phyloP scores from a whole-genome alignment of 2,113 vertebrate species.

The Kobus ellipsiprymnus region DNA sequence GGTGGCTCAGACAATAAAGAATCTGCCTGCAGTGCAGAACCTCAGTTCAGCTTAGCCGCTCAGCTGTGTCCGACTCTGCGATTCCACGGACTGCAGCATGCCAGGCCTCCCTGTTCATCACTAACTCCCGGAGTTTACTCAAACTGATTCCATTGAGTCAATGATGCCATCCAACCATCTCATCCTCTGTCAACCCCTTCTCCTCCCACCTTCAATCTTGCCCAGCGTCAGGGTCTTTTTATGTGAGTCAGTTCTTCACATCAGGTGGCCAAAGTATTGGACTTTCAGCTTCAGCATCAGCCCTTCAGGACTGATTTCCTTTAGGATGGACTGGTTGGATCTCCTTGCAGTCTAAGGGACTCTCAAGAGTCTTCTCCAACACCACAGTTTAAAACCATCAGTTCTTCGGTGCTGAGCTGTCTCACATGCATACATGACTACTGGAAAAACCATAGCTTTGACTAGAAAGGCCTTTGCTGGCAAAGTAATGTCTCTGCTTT shows the following conservation, averaged over 20 bases:
- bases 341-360: background rate
- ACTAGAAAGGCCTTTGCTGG: background rate
- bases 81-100: background rate
- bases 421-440: background rate
- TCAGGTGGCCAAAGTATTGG: background rate
- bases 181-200: background rate
- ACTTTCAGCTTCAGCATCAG: background rate
- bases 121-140: background rate
- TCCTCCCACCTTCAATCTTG: background rate
- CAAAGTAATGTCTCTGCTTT: background rate
- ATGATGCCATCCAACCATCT: background rate
- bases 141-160: background rate
- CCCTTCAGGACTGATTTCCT: background rate
- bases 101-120: background rate
- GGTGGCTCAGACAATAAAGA: background rate
- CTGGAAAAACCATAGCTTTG: background rate
- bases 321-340: background rate
- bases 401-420: background rate
- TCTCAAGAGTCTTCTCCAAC: background rate
- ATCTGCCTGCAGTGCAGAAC: background rate
- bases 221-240: background rate
- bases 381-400: background rate
- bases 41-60: background rate
- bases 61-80: background rate
- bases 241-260: background rate